Evolutionary conservation across 2,113 vertebrate genomes (phyloP).

Genomic region (Anhinga anhinga): DNA sequence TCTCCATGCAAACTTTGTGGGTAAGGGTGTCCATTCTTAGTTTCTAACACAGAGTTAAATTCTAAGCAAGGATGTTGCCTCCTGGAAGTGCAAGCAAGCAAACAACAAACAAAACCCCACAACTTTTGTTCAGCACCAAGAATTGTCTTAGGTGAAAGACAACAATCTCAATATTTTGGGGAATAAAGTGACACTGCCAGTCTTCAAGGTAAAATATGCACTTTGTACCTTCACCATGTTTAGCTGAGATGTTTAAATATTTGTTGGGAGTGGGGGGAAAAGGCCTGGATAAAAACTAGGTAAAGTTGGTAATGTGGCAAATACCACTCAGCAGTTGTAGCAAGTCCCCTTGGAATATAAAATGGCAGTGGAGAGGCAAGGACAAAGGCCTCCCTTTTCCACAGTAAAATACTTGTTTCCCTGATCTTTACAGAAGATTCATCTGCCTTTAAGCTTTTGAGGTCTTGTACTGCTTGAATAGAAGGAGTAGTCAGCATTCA

Average conservation of each 20-base stretch:
- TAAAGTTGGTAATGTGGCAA: background rate
- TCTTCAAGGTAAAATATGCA: background rate
- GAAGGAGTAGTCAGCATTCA: background rate
- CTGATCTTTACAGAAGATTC: background rate
- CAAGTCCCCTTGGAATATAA: background rate
- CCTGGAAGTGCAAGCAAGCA: background rate
- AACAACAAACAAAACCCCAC: background rate
- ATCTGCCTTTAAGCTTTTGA: background rate
- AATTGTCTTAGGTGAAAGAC: background rate
- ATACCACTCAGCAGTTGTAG: background rate
- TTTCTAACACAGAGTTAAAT: background rate
- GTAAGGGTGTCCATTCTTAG: background rate
- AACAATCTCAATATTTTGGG: background rate
- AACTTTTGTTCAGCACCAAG: background rate
- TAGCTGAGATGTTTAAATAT: background rate
- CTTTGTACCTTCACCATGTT: background rate
- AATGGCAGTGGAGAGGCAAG: background rate
- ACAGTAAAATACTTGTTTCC: background rate
- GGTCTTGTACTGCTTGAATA: background rate
- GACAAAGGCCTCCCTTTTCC: background rate
- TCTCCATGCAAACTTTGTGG: background rate
- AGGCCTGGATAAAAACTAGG: background rate
- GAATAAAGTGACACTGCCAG: background rate
- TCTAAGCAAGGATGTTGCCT: background rate
- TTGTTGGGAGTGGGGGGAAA: background rate